Evolutionary conservation across 2,797 vertebrate genomes (phyloP), one percentile per base, ranked within the genome.

Genomic region (Microhierax caerulescens): DNA sequence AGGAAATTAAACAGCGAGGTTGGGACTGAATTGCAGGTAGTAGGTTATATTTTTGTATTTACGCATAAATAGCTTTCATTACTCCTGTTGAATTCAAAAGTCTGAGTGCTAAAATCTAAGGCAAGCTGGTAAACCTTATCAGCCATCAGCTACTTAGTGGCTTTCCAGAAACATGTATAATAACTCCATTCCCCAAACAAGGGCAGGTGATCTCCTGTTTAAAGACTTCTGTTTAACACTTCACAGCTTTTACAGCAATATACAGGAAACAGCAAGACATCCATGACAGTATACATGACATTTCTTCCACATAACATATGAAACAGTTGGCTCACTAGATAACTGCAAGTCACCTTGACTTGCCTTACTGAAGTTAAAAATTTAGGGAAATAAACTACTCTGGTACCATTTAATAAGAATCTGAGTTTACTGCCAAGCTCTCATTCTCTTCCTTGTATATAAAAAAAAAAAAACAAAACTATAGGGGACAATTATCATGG

Each of bases 241-340:
- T 11, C 3, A 9, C 27, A 30, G 68, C 79, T 70, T 39, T 73
- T 10, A 41, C n/a, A 41, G 85, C 37, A 37, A 27, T 7, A 3
- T 4, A 36, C 2, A 50, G 78, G 36, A 56, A 47, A 43, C 0
- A 43, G 19, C 0, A 0, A 75, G 47, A 17, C 32, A 2, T 11
- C 20, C 19, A 3, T 0, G 4, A 72, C 24, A 30, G 39, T 8
- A 30, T 9, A 18, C 19, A 4, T 7, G 36, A 28, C 12, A 3
- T 7, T 60, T 20, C 59, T 54, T 34, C 47, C 20, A 9, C 1
- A 37, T 5, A 32, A 82, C 39, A 53, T 21, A 13, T 0, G 17
- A 37, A 43, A 39, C 22, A 28, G 17, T 1, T 22, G 43, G 30
- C 53, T 67, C 69, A 6, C 1, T 5, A 47, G 20, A 3, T 24